phyloP scores from a whole-genome alignment of 1,140 invertebrate species.

The Caligus rogercresseyi region DNA sequence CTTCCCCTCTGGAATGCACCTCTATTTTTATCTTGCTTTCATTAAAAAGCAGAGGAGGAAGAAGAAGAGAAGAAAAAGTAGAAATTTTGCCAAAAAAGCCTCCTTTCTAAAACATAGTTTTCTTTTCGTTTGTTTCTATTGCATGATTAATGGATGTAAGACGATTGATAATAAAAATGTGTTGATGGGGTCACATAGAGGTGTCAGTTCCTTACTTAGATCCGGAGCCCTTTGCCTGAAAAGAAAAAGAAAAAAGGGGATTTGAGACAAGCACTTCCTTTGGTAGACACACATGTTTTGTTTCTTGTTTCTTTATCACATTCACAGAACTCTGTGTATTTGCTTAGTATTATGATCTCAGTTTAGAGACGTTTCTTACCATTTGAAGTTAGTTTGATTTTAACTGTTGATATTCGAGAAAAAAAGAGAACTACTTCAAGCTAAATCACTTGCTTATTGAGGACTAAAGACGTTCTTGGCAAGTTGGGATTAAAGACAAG shows the following conservation, averaged over 20 bases:
- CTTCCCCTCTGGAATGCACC: background rate
- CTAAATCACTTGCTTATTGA: background rate
- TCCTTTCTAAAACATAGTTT: too few species aligned
- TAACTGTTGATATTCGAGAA: background rate
- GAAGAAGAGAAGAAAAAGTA: background rate
- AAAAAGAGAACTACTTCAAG: background rate
- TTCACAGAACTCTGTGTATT: background rate
- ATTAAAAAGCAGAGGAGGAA: background rate
- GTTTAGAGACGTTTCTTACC: background rate
- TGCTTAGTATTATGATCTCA: background rate
- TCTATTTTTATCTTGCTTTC: background rate
- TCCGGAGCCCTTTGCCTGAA: conserved; percentile 15
- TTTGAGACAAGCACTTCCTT: background rate
- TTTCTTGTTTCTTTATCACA: background rate
- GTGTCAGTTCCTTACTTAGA: conserved; percentile 18
- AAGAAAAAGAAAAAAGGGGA: background rate
- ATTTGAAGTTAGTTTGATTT: background rate
- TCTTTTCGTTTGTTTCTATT: background rate
- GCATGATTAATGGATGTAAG: background rate
- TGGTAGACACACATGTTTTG: too few species aligned
- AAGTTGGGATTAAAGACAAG: background rate
- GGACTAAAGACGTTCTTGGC: background rate
- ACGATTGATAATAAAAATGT: background rate
- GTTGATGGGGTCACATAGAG: too few species aligned
- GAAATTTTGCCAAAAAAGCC: too few species aligned